Evolutionary conservation across 2,113 vertebrate genomes (phyloP).

Genomic region (Aphyosemion australe): DNA sequence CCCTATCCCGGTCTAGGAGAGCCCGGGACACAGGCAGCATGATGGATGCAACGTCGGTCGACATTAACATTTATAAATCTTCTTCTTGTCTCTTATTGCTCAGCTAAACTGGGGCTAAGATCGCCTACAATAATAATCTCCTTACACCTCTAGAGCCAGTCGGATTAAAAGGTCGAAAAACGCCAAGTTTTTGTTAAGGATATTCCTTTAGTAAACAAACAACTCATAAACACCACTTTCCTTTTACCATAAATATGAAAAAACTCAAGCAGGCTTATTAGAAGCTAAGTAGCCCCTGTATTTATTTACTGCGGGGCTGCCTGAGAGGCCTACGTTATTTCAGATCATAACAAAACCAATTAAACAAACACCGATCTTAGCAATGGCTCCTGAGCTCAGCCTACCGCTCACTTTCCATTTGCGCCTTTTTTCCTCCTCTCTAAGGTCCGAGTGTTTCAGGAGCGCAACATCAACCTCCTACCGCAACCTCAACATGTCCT

Average conservation of each 20-base stretch:
- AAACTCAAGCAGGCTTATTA: conserved; percentile 19
- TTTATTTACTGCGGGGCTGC: conserved; percentile 60
- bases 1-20: conserved; percentile 82
- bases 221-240: no score
- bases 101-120: not conserved
- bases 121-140: no score
- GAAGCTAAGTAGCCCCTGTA: conserved; percentile 34
- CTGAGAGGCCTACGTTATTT: conserved; percentile 57
- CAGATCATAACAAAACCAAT: conserved; percentile 63
- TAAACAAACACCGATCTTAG: conserved; percentile 50
- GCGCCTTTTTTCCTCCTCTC: conserved; percentile 6
- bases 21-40: conserved; percentile 83
- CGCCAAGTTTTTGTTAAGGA: conserved; percentile 14
- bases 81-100: no score
- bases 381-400: conserved; percentile 45
- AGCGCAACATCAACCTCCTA: conserved; percentile 64
- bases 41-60: conserved; percentile 84
- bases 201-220: no score
- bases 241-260: no score
- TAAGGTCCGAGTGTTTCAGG: conserved; percentile 36
- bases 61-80: conserved; percentile 85
- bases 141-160: no score
- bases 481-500: conserved; percentile 71
- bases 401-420: conserved; percentile 48
- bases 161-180: conserved; percentile 14